phyloP scores from a whole-genome alignment of 2,797 vertebrate genomes.

The Schizothorax lantsangensis region DNA sequence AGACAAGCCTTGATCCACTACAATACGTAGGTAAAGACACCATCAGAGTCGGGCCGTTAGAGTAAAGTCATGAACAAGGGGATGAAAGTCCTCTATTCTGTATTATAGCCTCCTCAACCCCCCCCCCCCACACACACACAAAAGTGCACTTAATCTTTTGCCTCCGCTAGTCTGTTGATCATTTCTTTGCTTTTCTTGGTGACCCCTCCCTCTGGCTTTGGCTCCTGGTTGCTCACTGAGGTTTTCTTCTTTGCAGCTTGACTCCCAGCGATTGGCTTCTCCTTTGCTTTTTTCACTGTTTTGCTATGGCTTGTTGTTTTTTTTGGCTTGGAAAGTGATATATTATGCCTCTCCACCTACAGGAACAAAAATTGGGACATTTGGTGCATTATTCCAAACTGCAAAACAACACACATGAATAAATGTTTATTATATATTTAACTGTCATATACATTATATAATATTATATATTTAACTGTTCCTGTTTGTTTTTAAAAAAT shows the following conservation, averaged over 20 bases:
- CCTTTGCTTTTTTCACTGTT: slow-evolving; percentile 91
- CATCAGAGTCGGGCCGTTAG: slow-evolving; percentile 54
- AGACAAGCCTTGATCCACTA: slow-evolving; percentile 40
- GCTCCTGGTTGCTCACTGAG: slow-evolving; percentile 69
- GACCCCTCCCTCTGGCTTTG: slow-evolving; percentile 85
- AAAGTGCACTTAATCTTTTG: slow-evolving; percentile 88
- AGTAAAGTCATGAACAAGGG: slow-evolving; percentile 67
- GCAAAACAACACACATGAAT: neutral
- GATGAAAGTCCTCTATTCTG: slow-evolving; percentile 82
- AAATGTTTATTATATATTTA: neutral
- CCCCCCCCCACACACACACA: slow-evolving; percentile 69
- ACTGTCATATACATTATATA: neutral
- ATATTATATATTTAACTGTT: neutral
- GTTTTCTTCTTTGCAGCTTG: slow-evolving; percentile 92
- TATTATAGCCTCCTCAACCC: slow-evolving; percentile 69
- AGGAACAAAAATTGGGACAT: slow-evolving; percentile 41
- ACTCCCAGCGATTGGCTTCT: slow-evolving; percentile 87
- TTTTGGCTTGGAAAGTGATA: slow-evolving; percentile 93
- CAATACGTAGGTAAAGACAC: slow-evolving; percentile 22
- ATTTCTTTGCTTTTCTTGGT: slow-evolving; percentile 98
- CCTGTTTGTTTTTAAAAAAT: neutral
- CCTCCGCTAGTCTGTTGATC: slow-evolving; percentile 98
- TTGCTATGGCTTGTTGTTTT: slow-evolving; percentile 90
- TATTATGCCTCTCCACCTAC: slow-evolving; percentile 88
- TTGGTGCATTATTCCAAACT: slow-evolving; percentile 24